These are phyloP conservation scores for Caenorhabditis doughertyi DNA, from an alignment of 2,888 invertebrate species.

Conservation along the genomic window DNA sequence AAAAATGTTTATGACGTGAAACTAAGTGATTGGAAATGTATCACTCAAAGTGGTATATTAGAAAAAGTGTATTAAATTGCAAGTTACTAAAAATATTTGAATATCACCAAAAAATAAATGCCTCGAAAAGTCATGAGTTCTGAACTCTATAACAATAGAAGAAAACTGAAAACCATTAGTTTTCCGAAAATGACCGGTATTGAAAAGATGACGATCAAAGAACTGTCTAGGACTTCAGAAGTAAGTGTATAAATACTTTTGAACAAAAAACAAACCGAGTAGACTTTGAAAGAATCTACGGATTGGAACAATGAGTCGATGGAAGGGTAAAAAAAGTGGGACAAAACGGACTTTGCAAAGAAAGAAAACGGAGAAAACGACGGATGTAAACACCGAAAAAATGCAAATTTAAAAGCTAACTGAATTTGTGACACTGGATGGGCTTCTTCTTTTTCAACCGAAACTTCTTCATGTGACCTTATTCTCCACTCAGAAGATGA, in stretches of 20 bases:
- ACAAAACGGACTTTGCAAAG: slow-evolving; percentile 21
- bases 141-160: too few relatives aligned
- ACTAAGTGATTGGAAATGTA: neutral
- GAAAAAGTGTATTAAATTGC: too few relatives aligned
- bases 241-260: neutral
- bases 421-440: slow-evolving; percentile 55
- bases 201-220: neutral
- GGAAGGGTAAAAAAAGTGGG: slow-evolving; percentile 13
- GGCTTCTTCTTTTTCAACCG: slow-evolving; percentile 1
- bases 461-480: slow-evolving; percentile 39
- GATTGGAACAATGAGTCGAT: slow-evolving; percentile 10
- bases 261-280: too few relatives aligned
- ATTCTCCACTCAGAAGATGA: slow-evolving; percentile 2
- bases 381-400: slow-evolving; percentile 51
- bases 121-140: too few relatives aligned
- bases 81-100: too few relatives aligned
- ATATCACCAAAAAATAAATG: too few relatives aligned
- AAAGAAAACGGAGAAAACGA: slow-evolving; percentile 26
- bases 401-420: slow-evolving; percentile 56
- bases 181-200: too few relatives aligned
- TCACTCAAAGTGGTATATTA: too few relatives aligned
- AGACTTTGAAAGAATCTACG: neutral
- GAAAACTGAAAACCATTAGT: too few relatives aligned
- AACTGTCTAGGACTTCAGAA: neutral
- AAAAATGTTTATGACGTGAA: neutral